These are phyloP conservation scores for Damaliscus lunatus DNA, from an alignment of 2,113 vertebrate species.

Conservation along the genomic window DNA sequence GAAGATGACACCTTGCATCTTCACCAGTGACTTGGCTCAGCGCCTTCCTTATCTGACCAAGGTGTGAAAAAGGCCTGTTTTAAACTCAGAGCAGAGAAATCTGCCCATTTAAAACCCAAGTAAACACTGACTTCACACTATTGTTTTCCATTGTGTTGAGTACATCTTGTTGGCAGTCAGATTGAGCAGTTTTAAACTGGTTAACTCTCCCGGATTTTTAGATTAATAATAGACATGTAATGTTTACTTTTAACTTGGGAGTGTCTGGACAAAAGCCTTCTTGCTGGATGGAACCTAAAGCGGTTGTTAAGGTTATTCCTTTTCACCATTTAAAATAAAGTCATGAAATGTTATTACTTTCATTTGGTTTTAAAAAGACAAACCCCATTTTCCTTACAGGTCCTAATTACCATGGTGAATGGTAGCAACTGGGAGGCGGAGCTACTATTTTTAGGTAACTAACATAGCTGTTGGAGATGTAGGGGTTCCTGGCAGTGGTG, in stretches of 20 bases:
- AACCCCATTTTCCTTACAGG: not conserved
- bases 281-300: not conserved
- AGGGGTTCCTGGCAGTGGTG: not conserved
- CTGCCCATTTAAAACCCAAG: not conserved
- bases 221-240: not conserved
- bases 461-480: not conserved
- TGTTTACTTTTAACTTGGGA: not conserved
- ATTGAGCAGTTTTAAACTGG: not conserved
- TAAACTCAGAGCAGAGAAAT: not conserved
- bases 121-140: slow-evolving; percentile 28
- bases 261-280: not conserved
- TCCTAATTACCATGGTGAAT: not conserved
- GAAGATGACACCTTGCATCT: not conserved
- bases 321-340: slow-evolving; percentile 16
- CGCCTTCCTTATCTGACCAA: not conserved
- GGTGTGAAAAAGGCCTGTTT: not conserved
- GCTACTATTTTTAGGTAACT: not conserved
- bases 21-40: not conserved
- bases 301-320: not conserved
- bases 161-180: not conserved
- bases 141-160: slow-evolving; percentile 18
- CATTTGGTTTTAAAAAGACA: slow-evolving; percentile 4
- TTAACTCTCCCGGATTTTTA: not conserved
- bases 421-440: not conserved
- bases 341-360: slow-evolving; percentile 7